Conservation (phyloP, 2,113 vertebrate genomes). For the Dicaeum eximium region DNA sequence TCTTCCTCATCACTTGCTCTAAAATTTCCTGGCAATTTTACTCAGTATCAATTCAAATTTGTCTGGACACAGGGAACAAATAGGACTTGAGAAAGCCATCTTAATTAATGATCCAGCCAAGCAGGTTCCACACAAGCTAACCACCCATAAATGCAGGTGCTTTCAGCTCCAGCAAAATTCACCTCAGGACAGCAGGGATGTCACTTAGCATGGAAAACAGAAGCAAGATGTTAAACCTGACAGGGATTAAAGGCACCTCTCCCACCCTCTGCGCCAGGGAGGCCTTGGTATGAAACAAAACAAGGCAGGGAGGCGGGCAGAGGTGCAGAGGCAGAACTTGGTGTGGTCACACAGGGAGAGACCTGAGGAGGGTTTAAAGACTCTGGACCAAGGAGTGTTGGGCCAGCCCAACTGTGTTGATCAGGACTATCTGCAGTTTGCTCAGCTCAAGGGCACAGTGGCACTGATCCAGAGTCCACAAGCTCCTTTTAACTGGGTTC, state of each 20-base stretch:
- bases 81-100: background rate
- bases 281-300: background rate
- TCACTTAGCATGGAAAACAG: background rate
- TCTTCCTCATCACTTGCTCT: background rate
- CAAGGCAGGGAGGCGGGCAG: background rate
- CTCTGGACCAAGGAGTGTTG: background rate
- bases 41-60: background rate
- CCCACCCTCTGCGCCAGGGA: background rate
- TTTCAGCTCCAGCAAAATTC: background rate
- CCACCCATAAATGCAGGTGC: background rate
- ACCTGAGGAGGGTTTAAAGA: background rate
- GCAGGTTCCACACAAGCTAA: slow-evolving; percentile 15
- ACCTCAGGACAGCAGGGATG: background rate
- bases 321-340: background rate
- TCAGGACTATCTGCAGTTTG: background rate
- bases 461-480: background rate
- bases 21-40: background rate
- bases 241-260: background rate
- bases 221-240: background rate
- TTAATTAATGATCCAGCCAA: background rate
- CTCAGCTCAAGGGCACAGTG: background rate
- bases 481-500: background rate
- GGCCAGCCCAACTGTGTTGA: background rate
- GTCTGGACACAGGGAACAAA: background rate
- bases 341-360: background rate